These are phyloP conservation scores for Pholis gunnellus DNA, from an alignment of 2,113 vertebrate species.

Conservation along the genomic window DNA sequence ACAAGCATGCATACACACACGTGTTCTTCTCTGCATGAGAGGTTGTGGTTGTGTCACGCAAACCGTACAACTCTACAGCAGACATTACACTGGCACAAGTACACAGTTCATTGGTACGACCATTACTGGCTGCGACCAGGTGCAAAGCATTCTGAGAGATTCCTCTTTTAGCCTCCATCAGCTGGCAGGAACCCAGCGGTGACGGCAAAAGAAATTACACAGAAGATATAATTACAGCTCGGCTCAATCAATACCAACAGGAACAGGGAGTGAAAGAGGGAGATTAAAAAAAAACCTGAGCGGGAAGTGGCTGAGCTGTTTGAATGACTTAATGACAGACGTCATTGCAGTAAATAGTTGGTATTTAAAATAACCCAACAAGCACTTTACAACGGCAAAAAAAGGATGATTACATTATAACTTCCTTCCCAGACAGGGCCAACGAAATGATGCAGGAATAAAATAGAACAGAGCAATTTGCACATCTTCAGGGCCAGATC, in stretches of 20 bases:
- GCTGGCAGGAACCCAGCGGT: conserved; percentile 66
- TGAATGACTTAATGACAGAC: conserved; percentile 68
- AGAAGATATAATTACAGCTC: conserved; percentile 77
- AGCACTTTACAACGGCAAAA: conserved; percentile 22
- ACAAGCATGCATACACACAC: background rate
- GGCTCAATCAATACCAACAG: conserved; percentile 75
- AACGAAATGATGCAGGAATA: conserved; percentile 22
- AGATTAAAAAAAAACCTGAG: conserved; percentile 41
- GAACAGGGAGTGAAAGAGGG: conserved; percentile 62
- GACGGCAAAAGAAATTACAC: conserved; percentile 76
- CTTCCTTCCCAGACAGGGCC: conserved; percentile 1
- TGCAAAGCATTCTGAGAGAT: conserved; percentile 69
- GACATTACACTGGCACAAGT: conserved; percentile 35
- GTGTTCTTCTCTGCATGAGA: conserved; percentile 3
- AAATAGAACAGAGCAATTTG: conserved; percentile 29
- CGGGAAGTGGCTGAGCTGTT: conserved; percentile 57
- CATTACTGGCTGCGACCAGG: conserved; percentile 57
- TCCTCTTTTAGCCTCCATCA: conserved; percentile 73
- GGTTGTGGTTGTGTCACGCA: conserved; percentile 5
- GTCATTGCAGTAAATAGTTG: conserved; percentile 54
- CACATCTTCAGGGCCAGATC: conserved; percentile 11
- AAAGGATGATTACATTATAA: conserved; percentile 39
- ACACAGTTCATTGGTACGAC: conserved; percentile 25
- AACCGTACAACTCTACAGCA: conserved; percentile 19
- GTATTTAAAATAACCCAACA: conserved; percentile 39